phyloP scores from a whole-genome alignment of 2,113 vertebrate genomes.

The Cyanistes caeruleus region DNA sequence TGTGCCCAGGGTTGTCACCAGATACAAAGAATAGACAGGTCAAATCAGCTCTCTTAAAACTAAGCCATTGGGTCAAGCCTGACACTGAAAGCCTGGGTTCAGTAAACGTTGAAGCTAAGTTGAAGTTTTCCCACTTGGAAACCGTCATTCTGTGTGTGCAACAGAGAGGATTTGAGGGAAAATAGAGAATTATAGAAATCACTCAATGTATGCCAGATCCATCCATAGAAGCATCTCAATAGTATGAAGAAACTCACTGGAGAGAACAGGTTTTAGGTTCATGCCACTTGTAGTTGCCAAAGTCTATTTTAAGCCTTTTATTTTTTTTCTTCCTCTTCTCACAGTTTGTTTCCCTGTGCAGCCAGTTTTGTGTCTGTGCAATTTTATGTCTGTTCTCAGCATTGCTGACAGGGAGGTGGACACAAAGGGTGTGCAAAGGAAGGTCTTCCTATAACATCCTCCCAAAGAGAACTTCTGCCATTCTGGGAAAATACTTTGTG shows the following conservation, averaged over 20 bases:
- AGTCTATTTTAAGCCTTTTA: neutral
- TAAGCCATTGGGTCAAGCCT: neutral
- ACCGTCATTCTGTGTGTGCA: neutral
- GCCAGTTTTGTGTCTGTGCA: neutral
- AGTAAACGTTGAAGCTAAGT: neutral
- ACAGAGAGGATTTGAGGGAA: neutral
- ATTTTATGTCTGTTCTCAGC: neutral
- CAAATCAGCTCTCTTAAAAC: neutral
- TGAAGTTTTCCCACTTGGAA: neutral
- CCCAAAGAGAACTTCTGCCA: neutral
- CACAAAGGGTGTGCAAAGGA: neutral
- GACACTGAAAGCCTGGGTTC: neutral
- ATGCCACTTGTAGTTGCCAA: neutral
- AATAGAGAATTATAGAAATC: neutral
- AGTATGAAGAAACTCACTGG: neutral
- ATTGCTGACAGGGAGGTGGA: neutral
- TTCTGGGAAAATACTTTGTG: neutral
- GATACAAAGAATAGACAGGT: neutral
- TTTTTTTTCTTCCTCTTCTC: neutral
- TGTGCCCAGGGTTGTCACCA: constrained; percentile 5
- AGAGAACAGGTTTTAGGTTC: neutral
- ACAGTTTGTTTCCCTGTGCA: neutral
- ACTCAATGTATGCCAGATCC: neutral
- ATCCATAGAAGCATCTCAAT: neutral
- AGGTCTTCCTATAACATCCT: neutral